phyloP scores from a whole-genome alignment of 2,113 vertebrate species.

The Balaenoptera acutorostrata region DNA sequence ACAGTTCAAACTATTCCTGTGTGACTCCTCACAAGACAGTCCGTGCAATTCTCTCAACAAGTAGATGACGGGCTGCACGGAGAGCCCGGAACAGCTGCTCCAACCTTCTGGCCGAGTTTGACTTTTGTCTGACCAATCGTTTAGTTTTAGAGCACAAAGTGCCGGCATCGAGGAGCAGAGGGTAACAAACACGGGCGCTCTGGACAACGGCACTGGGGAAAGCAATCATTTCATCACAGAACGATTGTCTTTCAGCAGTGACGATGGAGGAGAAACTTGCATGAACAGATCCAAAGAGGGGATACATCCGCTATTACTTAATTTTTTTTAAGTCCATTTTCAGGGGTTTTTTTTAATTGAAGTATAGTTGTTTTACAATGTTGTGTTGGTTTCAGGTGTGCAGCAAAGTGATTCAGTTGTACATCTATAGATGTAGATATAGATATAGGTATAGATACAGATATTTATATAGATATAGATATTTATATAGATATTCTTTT shows the following conservation, averaged over 20 bases:
- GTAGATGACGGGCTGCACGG: rapidly evolving
- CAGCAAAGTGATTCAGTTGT: neutral
- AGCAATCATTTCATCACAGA: neutral
- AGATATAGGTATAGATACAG: neutral
- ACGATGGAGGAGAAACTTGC: neutral
- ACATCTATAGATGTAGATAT: too few relatives aligned
- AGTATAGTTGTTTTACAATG: neutral
- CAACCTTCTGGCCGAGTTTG: rapidly evolving
- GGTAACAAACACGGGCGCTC: neutral
- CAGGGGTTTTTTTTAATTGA: neutral
- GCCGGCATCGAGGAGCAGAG: too few relatives aligned
- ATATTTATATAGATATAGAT: too few relatives aligned
- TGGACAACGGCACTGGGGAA: neutral
- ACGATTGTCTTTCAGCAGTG: neutral
- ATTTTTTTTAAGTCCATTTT: neutral
- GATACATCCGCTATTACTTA: neutral
- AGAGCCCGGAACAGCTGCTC: neutral
- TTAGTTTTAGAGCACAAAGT: neutral
- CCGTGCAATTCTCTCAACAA: neutral
- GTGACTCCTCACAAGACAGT: neutral
- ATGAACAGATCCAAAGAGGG: neutral
- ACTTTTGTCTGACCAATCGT: neutral
- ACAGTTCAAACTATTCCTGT: neutral
- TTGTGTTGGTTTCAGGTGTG: neutral
- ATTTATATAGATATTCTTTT: neutral